Evolutionary conservation across 2,113 vertebrate genomes (phyloP).

Genomic region (Tonatia bakeri): DNA sequence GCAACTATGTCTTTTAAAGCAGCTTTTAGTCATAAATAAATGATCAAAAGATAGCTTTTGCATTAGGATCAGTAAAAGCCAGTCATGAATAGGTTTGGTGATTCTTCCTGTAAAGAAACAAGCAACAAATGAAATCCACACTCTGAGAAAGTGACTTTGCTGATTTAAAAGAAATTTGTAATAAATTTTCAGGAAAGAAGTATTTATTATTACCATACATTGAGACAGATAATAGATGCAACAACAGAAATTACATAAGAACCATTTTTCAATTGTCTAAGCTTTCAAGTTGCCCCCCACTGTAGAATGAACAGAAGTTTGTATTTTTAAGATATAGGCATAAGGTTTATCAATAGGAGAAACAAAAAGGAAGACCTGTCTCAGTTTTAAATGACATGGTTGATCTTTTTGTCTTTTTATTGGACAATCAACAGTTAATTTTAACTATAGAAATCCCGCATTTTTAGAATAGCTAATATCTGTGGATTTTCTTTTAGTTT

Average conservation of each 20-base stretch:
- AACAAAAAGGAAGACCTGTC: slow-evolving; percentile 23
- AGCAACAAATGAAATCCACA: not conserved
- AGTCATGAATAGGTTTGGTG: slow-evolving; percentile 18
- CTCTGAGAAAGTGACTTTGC: slow-evolving; percentile 70
- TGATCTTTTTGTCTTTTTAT: slow-evolving; percentile 46
- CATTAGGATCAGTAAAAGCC: slow-evolving; percentile 44
- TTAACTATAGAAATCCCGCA: slow-evolving; percentile 10
- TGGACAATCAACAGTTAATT: not conserved
- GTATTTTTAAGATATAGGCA: slow-evolving; percentile 48
- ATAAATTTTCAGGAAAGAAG: slow-evolving; percentile 39
- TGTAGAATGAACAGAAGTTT: slow-evolving; percentile 26
- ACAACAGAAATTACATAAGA: slow-evolving; percentile 51
- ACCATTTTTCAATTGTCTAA: slow-evolving; percentile 42
- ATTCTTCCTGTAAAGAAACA: slow-evolving; percentile 25
- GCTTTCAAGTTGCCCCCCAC: slow-evolving; percentile 6
- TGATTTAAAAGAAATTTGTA: slow-evolving; percentile 57
- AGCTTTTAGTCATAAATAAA: slow-evolving; percentile 43
- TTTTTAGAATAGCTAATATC: not conserved
- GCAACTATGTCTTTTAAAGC: slow-evolving; percentile 37
- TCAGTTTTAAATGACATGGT: slow-evolving; percentile 61
- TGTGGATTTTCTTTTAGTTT: not conserved
- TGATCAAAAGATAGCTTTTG: slow-evolving; percentile 46
- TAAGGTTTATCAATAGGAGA: slow-evolving; percentile 50
- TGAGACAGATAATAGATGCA: slow-evolving; percentile 57
- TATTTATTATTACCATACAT: slow-evolving; percentile 37